These are phyloP conservation scores for Sphyrna mokarran DNA, from an alignment of 2,113 vertebrate genomes.

Conservation along the genomic window DNA sequence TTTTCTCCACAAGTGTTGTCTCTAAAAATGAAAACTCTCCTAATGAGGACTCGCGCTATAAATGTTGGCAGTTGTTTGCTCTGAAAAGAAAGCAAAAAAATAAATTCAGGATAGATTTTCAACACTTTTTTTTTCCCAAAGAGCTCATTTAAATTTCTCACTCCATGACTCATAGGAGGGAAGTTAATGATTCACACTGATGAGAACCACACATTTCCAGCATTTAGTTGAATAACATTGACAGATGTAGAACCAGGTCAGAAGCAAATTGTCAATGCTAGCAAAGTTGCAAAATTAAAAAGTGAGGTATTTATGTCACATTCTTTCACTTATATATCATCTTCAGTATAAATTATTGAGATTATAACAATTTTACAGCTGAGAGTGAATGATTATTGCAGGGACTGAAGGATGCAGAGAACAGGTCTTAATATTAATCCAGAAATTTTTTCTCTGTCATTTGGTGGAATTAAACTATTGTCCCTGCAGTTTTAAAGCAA, in stretches of 20 bases:
- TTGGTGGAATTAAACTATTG: background rate
- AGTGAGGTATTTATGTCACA: background rate
- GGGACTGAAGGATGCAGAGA: background rate
- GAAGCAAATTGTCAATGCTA: background rate
- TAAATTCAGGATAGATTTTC: background rate
- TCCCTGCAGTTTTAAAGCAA: background rate
- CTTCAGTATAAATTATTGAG: background rate
- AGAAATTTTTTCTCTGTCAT: background rate
- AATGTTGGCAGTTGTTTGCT: background rate
- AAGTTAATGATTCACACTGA: background rate
- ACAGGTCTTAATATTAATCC: background rate
- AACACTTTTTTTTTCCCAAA: background rate
- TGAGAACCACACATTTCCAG: background rate
- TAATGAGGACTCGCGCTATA: background rate
- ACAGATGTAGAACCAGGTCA: background rate
- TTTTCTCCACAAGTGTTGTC: background rate
- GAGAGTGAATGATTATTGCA: background rate
- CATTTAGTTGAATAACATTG: background rate
- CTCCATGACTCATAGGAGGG: background rate
- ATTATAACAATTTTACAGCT: background rate
- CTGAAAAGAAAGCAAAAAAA: background rate
- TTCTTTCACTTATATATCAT: background rate
- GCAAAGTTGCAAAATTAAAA: background rate
- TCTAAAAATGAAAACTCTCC: background rate
- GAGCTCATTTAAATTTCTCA: constrained; percentile 7